phyloP scores from a whole-genome alignment of 2,888 invertebrate genomes.

The Drosophila fungiperda region DNA sequence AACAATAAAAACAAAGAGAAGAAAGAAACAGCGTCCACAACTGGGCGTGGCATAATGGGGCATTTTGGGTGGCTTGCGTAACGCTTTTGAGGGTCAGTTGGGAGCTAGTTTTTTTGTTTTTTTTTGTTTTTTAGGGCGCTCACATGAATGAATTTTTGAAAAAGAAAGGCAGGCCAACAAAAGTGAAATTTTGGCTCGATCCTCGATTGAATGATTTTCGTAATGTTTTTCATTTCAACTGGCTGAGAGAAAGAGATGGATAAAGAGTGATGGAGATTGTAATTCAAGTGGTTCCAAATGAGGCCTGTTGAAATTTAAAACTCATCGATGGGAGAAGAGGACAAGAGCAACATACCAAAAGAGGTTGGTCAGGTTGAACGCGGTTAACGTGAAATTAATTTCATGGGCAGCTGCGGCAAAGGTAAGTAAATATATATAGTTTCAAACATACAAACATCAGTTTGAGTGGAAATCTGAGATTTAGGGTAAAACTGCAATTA shows the following conservation, averaged over 20 bases:
- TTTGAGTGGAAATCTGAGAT: neutral
- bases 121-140: constrained; percentile 22
- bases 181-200: constrained; percentile 67
- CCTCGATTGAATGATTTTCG: constrained; percentile 50
- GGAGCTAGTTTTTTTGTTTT: constrained; percentile 4
- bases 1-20: constrained; percentile 33
- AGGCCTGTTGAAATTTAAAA: constrained; percentile 34
- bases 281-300: constrained; percentile 28
- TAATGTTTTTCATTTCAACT: constrained; percentile 36
- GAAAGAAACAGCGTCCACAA: constrained; percentile 35
- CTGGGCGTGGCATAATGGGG: constrained; percentile 60
- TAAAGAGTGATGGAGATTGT: constrained; percentile 8
- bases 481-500: neutral
- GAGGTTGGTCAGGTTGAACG: constrained; percentile 10
- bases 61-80: constrained; percentile 51
- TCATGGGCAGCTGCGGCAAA: constrained; percentile 1
- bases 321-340: constrained; percentile 39
- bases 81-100: constrained; percentile 61
- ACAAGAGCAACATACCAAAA: constrained; percentile 14
- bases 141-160: constrained; percentile 58
- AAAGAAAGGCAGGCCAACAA: constrained; percentile 52
- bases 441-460: neutral
- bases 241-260: neutral
- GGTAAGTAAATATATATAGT: neutral
- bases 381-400: constrained; percentile 43